Base-by-base conservation (phyloP, 2,113 vertebrate genomes). In the Callipepla californica region DNA sequence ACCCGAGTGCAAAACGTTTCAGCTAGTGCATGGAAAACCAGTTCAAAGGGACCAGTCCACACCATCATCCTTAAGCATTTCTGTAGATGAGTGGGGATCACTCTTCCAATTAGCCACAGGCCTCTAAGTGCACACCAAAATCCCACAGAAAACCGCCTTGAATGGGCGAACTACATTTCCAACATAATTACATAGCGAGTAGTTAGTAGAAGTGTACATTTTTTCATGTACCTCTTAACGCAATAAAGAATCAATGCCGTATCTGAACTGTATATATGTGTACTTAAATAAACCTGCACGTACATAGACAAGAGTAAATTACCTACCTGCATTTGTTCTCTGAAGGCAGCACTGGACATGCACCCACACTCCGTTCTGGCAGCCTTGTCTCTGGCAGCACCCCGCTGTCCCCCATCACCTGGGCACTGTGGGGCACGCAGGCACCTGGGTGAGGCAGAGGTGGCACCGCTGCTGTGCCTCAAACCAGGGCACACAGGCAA, bases 251-350 rank as follows among this genome's bases (percentile, higher is more conserved):
- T 92, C 96, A 92, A 91, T 80, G 89, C 91, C 93, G 30, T 91
- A 95, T 94, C 23, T 95, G 93, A 94, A 83, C 87, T 96, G 87
- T 92, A 92, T 88, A 91, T 94, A 95, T 92, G 70, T 91, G 81
- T 95, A 92, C 90, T 88, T 92, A 95, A 95, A 94, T 87, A 95
- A 97, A 94, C 73, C 96, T 96, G 95, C 88, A 95, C 16, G 85
- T 96, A 96, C 84, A 92, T 47, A 96, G 93, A 94, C 88, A 84
- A 80, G 90, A 93, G 55, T 92, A 96, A 95, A 75, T 72, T 83
- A 96, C 93, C 95, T 93, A 95, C 90, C 92, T 85, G 94, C 87
- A 85, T 97, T 97, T 97, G 96, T 97, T 97, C 96, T 97, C 97
- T 96, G 96, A 94, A 96, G 94, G 94, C 74, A 74, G 89, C 88